Evolutionary conservation across 2,113 vertebrate genomes (phyloP).

Genomic region (Peromyscus californicus): DNA sequence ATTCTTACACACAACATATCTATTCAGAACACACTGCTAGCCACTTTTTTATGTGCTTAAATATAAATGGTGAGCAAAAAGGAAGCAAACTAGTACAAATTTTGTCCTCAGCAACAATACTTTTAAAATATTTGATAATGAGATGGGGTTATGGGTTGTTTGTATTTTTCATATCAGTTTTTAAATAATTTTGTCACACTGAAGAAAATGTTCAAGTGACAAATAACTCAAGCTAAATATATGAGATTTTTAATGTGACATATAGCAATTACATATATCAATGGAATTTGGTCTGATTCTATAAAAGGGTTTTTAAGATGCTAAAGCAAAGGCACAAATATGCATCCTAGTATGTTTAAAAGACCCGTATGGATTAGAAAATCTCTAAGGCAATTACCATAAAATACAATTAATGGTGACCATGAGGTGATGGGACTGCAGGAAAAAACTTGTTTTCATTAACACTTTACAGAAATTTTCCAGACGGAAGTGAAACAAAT

Average conservation of each 20-base stretch:
- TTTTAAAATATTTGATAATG: neutral
- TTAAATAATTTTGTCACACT: neutral
- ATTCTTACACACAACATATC: neutral
- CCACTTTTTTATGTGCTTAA: neutral
- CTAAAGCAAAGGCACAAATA: neutral
- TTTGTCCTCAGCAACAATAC: neutral
- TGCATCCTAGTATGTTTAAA: neutral
- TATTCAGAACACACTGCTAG: neutral
- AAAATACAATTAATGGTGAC: neutral
- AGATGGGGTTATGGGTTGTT: neutral
- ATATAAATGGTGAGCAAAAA: neutral
- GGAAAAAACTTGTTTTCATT: neutral
- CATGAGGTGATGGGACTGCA: neutral
- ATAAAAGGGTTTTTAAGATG: neutral
- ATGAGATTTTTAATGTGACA: neutral
- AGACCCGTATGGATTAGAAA: slow-evolving; percentile 5
- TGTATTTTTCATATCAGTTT: slow-evolving; percentile 1
- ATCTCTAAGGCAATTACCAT: neutral
- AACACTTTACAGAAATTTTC: neutral
- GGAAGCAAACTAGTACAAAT: neutral
- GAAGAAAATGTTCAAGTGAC: neutral
- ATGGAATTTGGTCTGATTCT: neutral
- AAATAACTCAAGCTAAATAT: neutral
- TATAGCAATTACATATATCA: neutral
- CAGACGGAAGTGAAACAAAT: neutral